A percentile compares a stretch with the other conserved stretches of the same genome.
These are phyloP conservation scores for Prosopocoilus inquinatus DNA, from an alignment of 2,888 invertebrate genomes.

Conservation along the genomic window DNA sequence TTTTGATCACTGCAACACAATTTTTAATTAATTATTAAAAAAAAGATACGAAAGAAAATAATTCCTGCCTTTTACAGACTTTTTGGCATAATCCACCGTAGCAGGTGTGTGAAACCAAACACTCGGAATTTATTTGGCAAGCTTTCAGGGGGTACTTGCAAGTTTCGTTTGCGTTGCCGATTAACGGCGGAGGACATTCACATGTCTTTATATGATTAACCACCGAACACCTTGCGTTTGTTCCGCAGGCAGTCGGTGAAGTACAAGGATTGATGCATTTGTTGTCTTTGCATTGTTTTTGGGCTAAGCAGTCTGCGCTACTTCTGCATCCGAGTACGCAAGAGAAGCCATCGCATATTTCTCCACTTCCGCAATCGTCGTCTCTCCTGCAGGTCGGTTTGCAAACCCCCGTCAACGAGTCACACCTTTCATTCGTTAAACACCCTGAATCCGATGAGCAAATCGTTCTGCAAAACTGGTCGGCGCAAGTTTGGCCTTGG, in stretches of 20 bases:
- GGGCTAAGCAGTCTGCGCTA: constrained; percentile 71
- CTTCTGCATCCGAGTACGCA: constrained; percentile 81
- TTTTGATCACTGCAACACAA: constrained; percentile 66
- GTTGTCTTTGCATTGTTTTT: constrained; percentile 73
- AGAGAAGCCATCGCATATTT: constrained; percentile 79
- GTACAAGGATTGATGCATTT: constrained; percentile 77
- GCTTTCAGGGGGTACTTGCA: constrained; percentile 68
- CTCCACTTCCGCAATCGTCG: constrained; percentile 82
- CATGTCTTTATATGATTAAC: constrained; percentile 73
- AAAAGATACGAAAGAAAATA: neutral
- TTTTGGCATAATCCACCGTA: constrained; percentile 76
- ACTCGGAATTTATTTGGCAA: constrained; percentile 67
- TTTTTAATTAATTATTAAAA: neutral
- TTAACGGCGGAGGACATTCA: constrained; percentile 66
- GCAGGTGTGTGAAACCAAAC: constrained; percentile 70
- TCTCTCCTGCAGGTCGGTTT: constrained; percentile 81
- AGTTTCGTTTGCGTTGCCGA: constrained; percentile 71
- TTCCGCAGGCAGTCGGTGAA: constrained; percentile 77
- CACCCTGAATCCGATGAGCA: constrained; percentile 77
- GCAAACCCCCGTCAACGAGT: constrained; percentile 68
- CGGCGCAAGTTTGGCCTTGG: constrained; percentile 69
- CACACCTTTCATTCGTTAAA: constrained; percentile 79
- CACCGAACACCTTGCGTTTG: constrained; percentile 73
- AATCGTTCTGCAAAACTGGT: constrained; percentile 71
- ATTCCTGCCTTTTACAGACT: constrained; percentile 68